Evolutionary conservation across 2,888 invertebrate species (phyloP).

Genomic region (Mactromeris polynyma): DNA sequence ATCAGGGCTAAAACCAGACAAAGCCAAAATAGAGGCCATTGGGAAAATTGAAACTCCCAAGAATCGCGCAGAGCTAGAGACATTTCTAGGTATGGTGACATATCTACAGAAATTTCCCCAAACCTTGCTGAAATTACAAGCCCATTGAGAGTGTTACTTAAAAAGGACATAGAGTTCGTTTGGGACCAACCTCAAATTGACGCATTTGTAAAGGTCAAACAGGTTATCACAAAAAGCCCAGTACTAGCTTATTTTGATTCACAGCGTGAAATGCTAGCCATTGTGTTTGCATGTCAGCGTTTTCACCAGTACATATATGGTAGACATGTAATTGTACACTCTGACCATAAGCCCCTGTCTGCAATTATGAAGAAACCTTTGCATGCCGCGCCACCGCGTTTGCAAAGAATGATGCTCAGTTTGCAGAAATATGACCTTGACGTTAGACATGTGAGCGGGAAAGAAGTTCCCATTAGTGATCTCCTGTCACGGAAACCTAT

Average conservation of each 20-base stretch:
- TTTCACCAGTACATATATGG: constrained; percentile 64
- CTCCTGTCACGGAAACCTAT: constrained; percentile 46
- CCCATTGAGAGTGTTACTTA: constrained; percentile 23
- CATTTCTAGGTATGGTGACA: neutral
- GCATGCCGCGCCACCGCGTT: constrained; percentile 30
- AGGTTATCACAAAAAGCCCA: constrained; percentile 8
- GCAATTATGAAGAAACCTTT: constrained; percentile 52
- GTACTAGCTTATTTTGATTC: constrained; percentile 35
- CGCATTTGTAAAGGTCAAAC: constrained; percentile 34
- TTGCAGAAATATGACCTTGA: constrained; percentile 52
- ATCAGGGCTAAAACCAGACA: constrained; percentile 53
- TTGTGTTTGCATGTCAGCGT: constrained; percentile 56
- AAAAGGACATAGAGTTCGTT: constrained; percentile 36
- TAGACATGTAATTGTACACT: constrained; percentile 52
- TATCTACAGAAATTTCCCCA: constrained; percentile 50
- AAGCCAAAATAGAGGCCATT: constrained; percentile 53
- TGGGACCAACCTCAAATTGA: constrained; percentile 37
- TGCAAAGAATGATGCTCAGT: constrained; percentile 59
- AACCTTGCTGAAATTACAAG: constrained; percentile 49
- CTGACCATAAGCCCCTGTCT: constrained; percentile 61
- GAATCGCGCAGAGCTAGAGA: constrained; percentile 47
- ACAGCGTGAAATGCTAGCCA: constrained; percentile 49
- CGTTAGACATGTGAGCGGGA: constrained; percentile 26
- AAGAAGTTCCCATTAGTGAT: constrained; percentile 47
- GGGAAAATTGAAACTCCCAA: constrained; percentile 18